Evolutionary conservation across 2,888 invertebrate species (phyloP).

Genomic region (Capitulum mitella): DNA sequence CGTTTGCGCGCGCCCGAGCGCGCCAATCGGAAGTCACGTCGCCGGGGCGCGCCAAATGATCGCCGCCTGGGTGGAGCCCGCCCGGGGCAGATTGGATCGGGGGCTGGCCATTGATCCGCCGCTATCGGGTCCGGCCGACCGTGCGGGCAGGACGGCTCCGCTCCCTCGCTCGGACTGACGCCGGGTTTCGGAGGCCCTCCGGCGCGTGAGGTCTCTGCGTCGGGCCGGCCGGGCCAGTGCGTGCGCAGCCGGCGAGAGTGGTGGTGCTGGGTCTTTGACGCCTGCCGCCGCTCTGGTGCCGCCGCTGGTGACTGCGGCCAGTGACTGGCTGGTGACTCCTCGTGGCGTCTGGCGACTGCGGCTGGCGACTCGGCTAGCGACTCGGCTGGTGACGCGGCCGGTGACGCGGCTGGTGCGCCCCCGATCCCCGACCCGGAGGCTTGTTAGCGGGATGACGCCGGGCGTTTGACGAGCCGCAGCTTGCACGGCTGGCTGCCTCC

Average conservation of each 20-base stretch:
- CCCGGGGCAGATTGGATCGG: background rate
- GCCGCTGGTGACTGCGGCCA: background rate
- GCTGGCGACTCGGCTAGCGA: too few species aligned
- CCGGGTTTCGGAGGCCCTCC: too few species aligned
- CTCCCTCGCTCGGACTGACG: too few species aligned
- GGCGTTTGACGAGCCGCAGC: background rate
- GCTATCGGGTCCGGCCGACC: background rate
- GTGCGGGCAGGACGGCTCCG: background rate
- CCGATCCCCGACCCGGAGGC: background rate
- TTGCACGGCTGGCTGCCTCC: background rate
- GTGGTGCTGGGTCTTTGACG: background rate
- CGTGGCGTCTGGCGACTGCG: too few species aligned
- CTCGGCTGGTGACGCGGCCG: too few species aligned
- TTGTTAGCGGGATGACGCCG: background rate
- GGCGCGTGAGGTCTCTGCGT: too few species aligned
- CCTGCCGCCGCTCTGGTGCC: too few species aligned
- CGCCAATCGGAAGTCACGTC: background rate
- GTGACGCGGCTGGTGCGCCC: too few species aligned
- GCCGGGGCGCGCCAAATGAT: background rate
- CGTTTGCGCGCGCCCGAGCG: background rate
- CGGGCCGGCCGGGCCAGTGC: too few species aligned
- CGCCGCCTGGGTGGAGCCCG: background rate
- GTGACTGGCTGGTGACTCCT: background rate
- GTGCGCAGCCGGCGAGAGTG: too few species aligned
- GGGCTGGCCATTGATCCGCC: background rate